Percentiles rank a stretch among this genome's conserved stretches.
phyloP scores from a whole-genome alignment of 2,797 vertebrate genomes.

The Labroides dimidiatus region DNA sequence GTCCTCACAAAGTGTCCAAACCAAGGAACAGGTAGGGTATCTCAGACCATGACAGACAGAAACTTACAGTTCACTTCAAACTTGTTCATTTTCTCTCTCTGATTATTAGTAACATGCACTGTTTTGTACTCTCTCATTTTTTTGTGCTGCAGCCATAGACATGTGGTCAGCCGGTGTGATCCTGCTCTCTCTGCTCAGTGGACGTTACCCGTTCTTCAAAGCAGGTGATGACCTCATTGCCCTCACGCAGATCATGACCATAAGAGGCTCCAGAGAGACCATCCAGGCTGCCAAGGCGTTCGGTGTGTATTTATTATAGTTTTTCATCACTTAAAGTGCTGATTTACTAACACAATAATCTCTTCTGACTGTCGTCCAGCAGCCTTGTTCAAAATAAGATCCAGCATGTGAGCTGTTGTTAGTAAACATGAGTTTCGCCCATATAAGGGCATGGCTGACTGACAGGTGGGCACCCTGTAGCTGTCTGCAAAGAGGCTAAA shows the following conservation, averaged over 20 bases:
- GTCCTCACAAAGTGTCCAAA: slow-evolving; percentile 95
- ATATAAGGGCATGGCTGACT: too few species aligned
- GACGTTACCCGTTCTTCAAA: slow-evolving; percentile 98
- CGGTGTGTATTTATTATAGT: slow-evolving; percentile 80
- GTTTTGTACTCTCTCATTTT: not conserved
- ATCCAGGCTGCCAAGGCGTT: slow-evolving; percentile 92
- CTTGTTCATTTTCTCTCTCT: not conserved
- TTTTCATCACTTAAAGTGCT: too few species aligned
- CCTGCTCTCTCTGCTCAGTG: slow-evolving; percentile 95
- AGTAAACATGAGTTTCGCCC: too few species aligned
- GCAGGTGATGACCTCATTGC: slow-evolving; percentile 96
- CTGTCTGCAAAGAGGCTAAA: too few species aligned
- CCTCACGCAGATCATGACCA: slow-evolving; percentile 96
- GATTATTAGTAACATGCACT: not conserved
- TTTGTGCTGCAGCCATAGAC: slow-evolving; percentile 91
- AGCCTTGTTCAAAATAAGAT: too few species aligned
- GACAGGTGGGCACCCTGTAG: too few species aligned
- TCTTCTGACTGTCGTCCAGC: too few species aligned
- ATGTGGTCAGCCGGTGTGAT: slow-evolving; percentile 97
- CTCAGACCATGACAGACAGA: not conserved
- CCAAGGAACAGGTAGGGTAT: slow-evolving; percentile 91
- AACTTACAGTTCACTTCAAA: not conserved
- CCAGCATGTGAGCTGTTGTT: too few species aligned
- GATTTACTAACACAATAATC: too few species aligned
- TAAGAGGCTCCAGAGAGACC: slow-evolving; percentile 95